Conservation (phyloP, 2,888 invertebrate species). For the Cistogaster globosa region DNA sequence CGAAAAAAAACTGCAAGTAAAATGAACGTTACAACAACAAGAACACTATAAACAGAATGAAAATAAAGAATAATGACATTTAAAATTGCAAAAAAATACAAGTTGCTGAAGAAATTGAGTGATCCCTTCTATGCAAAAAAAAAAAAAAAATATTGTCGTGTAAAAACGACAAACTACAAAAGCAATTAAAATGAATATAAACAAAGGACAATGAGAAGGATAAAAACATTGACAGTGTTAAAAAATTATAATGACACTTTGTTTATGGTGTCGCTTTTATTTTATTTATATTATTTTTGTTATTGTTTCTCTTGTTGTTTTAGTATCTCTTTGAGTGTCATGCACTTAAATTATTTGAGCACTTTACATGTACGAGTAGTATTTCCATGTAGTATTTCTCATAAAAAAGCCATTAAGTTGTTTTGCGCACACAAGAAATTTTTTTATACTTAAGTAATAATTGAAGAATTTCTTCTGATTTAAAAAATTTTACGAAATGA, state of each 20-base stretch:
- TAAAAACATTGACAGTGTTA: constrained; percentile 7
- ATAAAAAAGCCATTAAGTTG: no score
- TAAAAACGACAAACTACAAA: no score
- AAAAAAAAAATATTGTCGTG: no score
- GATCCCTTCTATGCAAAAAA: neutral
- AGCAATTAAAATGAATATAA: neutral
- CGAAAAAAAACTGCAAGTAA: neutral
- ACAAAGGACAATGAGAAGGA: constrained; percentile 3
- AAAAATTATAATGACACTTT: constrained; percentile 37
- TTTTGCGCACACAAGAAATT: neutral
- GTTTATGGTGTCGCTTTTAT: constrained; percentile 35
- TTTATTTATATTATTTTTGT: neutral
- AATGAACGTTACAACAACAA: neutral
- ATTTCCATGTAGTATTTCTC: neutral
- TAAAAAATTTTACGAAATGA: no score
- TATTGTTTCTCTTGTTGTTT: constrained; percentile 1
- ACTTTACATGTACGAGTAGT: neutral
- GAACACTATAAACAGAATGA: neutral
- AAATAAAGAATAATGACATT: constrained; percentile 20
- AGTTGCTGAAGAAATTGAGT: no score
- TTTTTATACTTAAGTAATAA: neutral
- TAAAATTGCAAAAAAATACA: neutral
- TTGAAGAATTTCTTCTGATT: no score
- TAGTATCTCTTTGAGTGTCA: constrained; percentile 1
- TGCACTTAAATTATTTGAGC: constrained; percentile 38